Percentiles rank a stretch among this genome's conserved stretches.
These are phyloP conservation scores for Pyrgilauda ruficollis DNA, from an alignment of 2,113 vertebrate species.

Conservation along the genomic window DNA sequence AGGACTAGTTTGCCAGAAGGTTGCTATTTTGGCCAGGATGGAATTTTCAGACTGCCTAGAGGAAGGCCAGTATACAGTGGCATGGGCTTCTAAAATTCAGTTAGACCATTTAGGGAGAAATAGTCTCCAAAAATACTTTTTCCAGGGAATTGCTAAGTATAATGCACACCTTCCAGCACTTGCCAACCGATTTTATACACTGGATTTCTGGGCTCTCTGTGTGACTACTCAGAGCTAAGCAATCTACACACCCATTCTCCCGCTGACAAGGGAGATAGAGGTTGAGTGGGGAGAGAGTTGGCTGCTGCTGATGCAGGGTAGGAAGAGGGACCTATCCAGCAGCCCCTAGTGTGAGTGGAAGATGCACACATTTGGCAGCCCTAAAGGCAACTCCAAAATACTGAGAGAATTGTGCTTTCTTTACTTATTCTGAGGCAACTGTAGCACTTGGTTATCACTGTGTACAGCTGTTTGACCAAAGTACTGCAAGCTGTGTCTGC, in stretches of 20 bases:
- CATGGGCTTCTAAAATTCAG: not conserved
- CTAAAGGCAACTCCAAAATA: not conserved
- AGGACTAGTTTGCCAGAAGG: not conserved
- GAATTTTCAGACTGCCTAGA: not conserved
- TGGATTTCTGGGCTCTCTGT: not conserved
- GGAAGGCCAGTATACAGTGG: not conserved
- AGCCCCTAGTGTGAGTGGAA: not conserved
- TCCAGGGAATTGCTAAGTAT: not conserved
- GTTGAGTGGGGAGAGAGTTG: not conserved
- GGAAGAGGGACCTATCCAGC: not conserved
- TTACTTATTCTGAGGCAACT: not conserved
- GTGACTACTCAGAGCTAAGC: not conserved
- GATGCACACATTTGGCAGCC: not conserved
- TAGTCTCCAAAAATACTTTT: not conserved
- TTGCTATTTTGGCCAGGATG: not conserved
- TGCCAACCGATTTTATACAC: not conserved
- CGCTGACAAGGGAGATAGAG: not conserved
- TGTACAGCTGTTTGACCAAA: not conserved
- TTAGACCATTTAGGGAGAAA: not conserved
- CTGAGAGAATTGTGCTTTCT: not conserved
- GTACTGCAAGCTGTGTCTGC: not conserved
- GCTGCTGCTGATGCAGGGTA: not conserved
- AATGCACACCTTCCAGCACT: not conserved
- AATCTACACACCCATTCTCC: accelerated
- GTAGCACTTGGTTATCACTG: not conserved